Evolutionary conservation across 2,113 vertebrate genomes (phyloP).

Genomic region (Axis porcinus): DNA sequence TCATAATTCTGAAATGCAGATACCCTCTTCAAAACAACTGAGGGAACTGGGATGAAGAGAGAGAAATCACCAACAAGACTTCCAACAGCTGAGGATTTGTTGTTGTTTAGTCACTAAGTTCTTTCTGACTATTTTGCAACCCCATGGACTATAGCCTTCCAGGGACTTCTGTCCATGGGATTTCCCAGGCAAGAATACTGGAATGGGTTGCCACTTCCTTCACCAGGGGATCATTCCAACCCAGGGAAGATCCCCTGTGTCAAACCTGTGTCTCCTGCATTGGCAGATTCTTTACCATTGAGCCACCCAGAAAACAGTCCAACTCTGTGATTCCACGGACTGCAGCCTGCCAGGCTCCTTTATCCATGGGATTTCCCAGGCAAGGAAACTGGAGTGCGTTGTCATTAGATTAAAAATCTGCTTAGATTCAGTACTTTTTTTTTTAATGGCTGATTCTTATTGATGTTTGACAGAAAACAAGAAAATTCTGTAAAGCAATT

Average conservation of each 20-base stretch:
- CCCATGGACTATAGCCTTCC: not conserved
- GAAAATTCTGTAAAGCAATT: not conserved
- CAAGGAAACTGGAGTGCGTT: not conserved
- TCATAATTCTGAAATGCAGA: not conserved
- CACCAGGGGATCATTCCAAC: not conserved
- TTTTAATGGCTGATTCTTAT: not conserved
- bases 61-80: not conserved
- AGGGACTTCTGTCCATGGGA: not conserved
- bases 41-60: not conserved
- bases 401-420: not conserved
- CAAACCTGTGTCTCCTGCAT: not conserved
- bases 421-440: not conserved
- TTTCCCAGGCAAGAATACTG: not conserved
- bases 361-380: not conserved
- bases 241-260: not conserved
- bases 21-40: not conserved
- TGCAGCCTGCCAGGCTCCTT: not conserved
- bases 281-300: not conserved
- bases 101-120: not conserved
- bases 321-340: not conserved
- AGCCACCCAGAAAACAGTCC: not conserved
- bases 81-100: not conserved
- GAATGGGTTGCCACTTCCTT: not conserved
- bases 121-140: not conserved
- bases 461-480: not conserved